Evolutionary conservation across 2,113 vertebrate species (phyloP).

Genomic region (Oxyruncus cristatus): DNA sequence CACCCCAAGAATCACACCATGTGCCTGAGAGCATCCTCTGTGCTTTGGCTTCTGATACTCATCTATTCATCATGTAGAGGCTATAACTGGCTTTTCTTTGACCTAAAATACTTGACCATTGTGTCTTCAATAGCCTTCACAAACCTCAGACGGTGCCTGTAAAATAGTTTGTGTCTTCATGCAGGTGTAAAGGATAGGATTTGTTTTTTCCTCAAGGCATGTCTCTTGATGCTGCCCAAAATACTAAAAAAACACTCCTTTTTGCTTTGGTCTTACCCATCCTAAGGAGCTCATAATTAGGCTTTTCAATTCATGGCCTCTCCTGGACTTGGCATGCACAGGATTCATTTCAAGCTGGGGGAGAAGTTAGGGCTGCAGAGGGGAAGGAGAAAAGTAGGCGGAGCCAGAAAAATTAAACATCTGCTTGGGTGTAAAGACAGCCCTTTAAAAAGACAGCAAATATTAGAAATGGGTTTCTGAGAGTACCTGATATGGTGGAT

Average conservation of each 20-base stretch:
- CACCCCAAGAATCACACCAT: background rate
- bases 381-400: background rate
- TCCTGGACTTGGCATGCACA: background rate
- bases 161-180: background rate
- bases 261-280: background rate
- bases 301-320: background rate
- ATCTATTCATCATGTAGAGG: background rate
- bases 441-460: background rate
- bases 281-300: background rate
- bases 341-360: background rate
- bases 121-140: background rate
- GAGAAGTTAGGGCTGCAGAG: background rate
- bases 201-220: background rate
- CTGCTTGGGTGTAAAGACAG: background rate
- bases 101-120: background rate
- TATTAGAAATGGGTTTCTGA: background rate
- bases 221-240: background rate
- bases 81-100: background rate
- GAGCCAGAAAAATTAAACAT: background rate
- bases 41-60: background rate
- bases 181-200: background rate
- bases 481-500: background rate
- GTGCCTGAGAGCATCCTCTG: background rate
- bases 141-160: background rate
- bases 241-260: background rate